Base-by-base conservation (phyloP, 1,140 invertebrate genomes). In the Lordiphosa collinella region DNA sequence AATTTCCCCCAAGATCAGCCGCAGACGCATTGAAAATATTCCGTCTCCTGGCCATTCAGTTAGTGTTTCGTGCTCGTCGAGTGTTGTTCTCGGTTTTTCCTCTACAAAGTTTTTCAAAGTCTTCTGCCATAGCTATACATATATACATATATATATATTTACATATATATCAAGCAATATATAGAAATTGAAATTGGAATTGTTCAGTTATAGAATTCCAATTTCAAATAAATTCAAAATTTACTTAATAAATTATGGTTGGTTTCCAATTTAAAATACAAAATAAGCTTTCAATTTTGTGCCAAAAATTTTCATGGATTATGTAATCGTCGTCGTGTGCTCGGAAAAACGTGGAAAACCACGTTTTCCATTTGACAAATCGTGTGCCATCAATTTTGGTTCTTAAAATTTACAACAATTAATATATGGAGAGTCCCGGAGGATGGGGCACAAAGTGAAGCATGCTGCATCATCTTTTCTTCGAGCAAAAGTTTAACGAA, bases 61-160 rank as follows among this genome's bases (percentile, higher is more conserved):
- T 88, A 82, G 86, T 88, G 87, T 88, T 88, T 88, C 86, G 87
- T 88, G 78, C 87, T 88, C 87, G 87, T 88, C 86, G 87, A 88
- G 86, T 88, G 87, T 88, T 88, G 86, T 88, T 88, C 86, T 88
- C 87, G 86, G 79, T 88, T 88, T 61, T 86, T 86, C 73, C 82
- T 86, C 76, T 59, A 50, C 78, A 80, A 85, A 87, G 73, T 80
- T 87, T 65, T 80, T 79, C 72, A 80, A 63, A 72, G 61, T 76
- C 64, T 68, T 62, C 58, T 68, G 66, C 44, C 68, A 70, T 65
- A 48, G 57, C 55, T 54, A 75, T 61, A 62, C 43, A 64, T 51
- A 55, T 49, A 73, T 57, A 78, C 25, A 66, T 56, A 78, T 65
- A 74, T 63, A 82, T 80, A 79, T 74, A 79, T 63, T 53, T 18